Conservation (phyloP, 2,113 vertebrate species). For the Engraulis encrasicolus region DNA sequence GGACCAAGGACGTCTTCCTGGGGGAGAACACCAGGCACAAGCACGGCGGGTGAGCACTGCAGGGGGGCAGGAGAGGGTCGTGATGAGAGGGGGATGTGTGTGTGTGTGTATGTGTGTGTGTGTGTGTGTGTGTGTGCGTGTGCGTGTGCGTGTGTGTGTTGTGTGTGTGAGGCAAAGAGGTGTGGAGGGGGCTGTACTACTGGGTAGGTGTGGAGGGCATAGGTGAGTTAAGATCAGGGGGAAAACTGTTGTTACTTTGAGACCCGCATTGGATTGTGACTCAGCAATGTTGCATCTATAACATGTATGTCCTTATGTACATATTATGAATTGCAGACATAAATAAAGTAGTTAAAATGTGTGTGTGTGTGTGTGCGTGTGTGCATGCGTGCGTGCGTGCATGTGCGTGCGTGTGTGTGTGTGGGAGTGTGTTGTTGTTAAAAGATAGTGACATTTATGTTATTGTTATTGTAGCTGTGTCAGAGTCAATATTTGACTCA, state of each 20-base stretch:
- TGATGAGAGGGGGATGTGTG: background rate
- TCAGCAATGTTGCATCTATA: no score
- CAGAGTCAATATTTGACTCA: background rate
- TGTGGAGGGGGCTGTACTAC: no score
- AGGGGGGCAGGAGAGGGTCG: no score
- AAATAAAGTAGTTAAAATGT: no score
- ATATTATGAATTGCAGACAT: no score
- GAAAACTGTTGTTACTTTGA: no score
- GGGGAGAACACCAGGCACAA: slow-evolving; percentile 65
- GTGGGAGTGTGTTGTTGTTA: no score
- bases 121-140: background rate
- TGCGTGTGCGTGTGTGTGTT: background rate
- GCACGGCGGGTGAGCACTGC: slow-evolving; percentile 75
- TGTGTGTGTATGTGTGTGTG: no score
- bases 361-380: background rate
- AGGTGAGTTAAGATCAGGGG: no score
- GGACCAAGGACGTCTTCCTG: slow-evolving; percentile 68
- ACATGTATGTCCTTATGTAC: no score
- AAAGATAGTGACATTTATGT: background rate
- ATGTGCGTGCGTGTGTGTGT: background rate
- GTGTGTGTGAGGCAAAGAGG: background rate
- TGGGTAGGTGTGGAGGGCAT: no score
- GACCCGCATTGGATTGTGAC: no score
- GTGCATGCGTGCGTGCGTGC: background rate
- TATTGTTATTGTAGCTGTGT: background rate